Evolutionary conservation across 2,888 invertebrate species (phyloP), one percentile per base, ranked within the genome.

Genomic region (Isotomurus palustris): DNA sequence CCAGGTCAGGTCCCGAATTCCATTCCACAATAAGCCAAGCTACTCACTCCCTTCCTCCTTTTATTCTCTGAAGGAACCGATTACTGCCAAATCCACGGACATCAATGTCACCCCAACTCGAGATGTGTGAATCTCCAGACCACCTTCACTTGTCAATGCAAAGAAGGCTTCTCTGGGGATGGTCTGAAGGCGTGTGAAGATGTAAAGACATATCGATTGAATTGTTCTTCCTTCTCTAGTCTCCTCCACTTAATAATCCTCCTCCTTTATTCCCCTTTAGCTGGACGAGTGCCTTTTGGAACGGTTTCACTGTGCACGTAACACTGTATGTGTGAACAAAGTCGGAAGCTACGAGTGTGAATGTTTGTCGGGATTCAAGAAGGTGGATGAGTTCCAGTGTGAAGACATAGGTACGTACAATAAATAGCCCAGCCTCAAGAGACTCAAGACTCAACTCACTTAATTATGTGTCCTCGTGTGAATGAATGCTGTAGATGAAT

Each of bases 101-200:
- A 91, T 79, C 83, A 85, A 74, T 93, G 93, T 77, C 91, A 93
- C 76, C 82, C 82, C 74, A 92, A 93, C 77, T 91, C 92, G 60
- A 87, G 88, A 67, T 94, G 93, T 79, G 84, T 87, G 80, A 93
- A 92, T 79, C 83, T 91, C 74, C 87, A 87, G 78, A 91, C 91
- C 71, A 88, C 88, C 73, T 92, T 88, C 77, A 85, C 87, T 73
- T 94, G 92, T 80, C 87, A 88, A 74, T 94, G 94, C 78, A 85
- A 88, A 78, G 82, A 83, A 76, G 93, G 94, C 76, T 93, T 88
- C 81, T 83, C 85, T 73, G 93, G 91, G 70, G 87, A 91, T 76
- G 91, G 91, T 73, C 80, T 83, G 73, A 80, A 82, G 70, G 87
- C 58, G n/a, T 71, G 71, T 58, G 60, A 63, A 90, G 91, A 91